phyloP scores from a whole-genome alignment of 2,797 vertebrate species.

The Staurois parvus region DNA sequence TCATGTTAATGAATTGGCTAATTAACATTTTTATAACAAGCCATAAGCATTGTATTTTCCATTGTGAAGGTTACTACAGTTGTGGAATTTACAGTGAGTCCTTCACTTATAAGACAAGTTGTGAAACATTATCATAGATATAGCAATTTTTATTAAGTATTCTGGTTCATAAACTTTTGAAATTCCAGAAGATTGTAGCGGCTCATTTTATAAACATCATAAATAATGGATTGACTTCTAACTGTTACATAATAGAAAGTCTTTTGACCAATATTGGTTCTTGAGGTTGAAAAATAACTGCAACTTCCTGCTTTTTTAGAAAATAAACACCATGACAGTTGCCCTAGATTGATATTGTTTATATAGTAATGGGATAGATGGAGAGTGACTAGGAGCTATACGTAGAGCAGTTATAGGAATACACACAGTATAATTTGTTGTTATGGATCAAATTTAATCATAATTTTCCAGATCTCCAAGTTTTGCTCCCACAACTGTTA shows the following conservation, averaged over 20 bases:
- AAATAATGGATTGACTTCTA: constrained; percentile 13
- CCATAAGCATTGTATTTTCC: constrained; percentile 32
- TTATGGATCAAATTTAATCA: not conserved
- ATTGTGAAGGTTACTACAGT: constrained; percentile 21
- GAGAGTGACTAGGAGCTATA: not conserved
- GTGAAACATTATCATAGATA: not conserved
- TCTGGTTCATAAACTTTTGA: constrained; percentile 24
- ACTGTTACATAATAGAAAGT: constrained; percentile 27
- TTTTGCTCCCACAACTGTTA: not conserved
- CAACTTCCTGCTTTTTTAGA: not conserved
- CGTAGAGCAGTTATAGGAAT: not conserved
- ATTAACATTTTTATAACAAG: constrained; percentile 44
- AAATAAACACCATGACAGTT: not conserved
- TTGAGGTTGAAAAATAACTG: not conserved
- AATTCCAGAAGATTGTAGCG: not conserved
- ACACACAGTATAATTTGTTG: not conserved
- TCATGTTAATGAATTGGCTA: constrained; percentile 29
- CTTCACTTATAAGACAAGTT: not conserved
- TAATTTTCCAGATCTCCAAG: not conserved
- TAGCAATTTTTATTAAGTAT: constrained; percentile 23
- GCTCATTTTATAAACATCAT: constrained; percentile 7
- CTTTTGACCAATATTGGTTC: constrained; percentile 10
- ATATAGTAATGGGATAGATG: not conserved
- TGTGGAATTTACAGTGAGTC: constrained; percentile 23
- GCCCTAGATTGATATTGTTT: not conserved